A percentile compares a stretch with the other conserved stretches of the same genome.
These are phyloP conservation scores for Cataglyphis cursor DNA, from an alignment of 2,888 invertebrate genomes.

Conservation along the genomic window DNA sequence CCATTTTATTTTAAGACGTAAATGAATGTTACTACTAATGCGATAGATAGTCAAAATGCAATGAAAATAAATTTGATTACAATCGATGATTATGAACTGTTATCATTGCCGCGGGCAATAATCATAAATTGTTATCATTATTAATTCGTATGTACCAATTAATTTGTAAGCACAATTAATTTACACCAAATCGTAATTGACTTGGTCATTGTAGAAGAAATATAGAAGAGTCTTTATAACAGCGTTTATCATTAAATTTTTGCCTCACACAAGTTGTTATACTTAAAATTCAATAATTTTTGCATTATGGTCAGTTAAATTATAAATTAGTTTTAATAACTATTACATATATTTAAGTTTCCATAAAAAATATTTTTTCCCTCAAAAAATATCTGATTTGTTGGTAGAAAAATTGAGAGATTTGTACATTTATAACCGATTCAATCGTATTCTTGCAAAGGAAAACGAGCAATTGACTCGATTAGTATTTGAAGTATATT, in stretches of 20 bases:
- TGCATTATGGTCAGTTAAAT: neutral
- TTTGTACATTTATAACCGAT: neutral
- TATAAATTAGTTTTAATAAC: neutral
- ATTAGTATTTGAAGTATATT: neutral
- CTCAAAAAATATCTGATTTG: neutral
- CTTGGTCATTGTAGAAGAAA: neutral
- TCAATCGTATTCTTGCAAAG: neutral
- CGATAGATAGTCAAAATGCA: neutral
- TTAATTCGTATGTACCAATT: conserved; percentile 16
- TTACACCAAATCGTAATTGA: conserved; percentile 28
- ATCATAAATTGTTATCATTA: conserved; percentile 34
- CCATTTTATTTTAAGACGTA: neutral
- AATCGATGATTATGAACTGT: neutral
- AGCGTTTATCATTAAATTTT: conserved; percentile 1
- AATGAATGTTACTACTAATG: neutral
- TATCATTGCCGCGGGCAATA: conserved; percentile 3
- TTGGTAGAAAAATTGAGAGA: neutral
- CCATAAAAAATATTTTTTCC: neutral
- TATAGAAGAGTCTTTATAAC: neutral
- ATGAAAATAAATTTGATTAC: neutral
- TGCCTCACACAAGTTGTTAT: neutral
- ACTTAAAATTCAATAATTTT: neutral
- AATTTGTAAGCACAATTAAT: conserved; percentile 31
- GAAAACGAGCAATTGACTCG: neutral
- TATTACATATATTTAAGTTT: neutral